Conservation (phyloP, 2,797 vertebrate species). For the Pangasius krempfi region DNA sequence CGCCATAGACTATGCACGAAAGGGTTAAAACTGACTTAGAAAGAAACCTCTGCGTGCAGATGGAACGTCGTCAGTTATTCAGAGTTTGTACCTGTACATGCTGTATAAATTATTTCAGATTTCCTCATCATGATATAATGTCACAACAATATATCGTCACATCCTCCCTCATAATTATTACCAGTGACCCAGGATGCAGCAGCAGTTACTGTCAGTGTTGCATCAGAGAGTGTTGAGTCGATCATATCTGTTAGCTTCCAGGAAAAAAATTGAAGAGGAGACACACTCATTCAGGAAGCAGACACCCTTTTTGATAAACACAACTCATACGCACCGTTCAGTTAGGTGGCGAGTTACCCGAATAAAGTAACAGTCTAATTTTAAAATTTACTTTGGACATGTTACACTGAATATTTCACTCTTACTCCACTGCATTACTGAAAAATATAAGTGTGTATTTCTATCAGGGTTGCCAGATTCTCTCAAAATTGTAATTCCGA, state of each 20-base stretch:
- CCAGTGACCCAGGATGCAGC: neutral
- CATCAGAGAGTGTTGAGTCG: neutral
- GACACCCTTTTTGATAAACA: neutral
- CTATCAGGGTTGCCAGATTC: neutral
- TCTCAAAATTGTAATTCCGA: neutral
- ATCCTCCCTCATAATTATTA: neutral
- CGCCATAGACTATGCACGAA: neutral
- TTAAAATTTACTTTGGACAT: neutral
- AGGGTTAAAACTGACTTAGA: neutral
- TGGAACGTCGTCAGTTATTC: neutral
- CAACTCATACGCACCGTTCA: no score
- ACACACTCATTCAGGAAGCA: neutral
- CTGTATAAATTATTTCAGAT: neutral
- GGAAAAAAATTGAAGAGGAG: neutral
- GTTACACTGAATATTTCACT: neutral
- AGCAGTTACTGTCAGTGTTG: slow-evolving; percentile 6
- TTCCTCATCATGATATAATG: neutral
- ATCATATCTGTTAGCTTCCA: neutral
- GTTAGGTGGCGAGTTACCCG: neutral
- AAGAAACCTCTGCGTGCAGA: no score
- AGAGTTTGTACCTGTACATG: neutral
- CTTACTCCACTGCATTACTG: neutral
- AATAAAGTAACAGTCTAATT: neutral
- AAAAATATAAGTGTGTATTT: neutral
- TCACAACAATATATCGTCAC: neutral